phyloP scores from a whole-genome alignment of 37 sponge, comb jelly and placozoan species.

The Oscarella lobularis region DNA sequence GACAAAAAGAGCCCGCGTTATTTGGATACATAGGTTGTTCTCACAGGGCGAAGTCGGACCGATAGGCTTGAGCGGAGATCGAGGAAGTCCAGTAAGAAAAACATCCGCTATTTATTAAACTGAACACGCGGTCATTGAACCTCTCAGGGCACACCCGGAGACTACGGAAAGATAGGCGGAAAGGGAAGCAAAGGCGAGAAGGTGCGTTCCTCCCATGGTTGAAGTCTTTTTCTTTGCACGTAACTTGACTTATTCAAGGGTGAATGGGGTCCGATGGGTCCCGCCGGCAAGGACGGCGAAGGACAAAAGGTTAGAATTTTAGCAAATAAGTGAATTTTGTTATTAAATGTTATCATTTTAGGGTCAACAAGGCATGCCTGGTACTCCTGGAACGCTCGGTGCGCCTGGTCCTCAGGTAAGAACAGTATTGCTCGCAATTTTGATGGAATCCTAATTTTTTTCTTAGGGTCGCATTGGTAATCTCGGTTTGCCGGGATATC shows the following conservation, averaged over 20 bases:
- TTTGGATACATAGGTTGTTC: no score
- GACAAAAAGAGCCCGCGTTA: no score
- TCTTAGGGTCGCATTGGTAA: not conserved
- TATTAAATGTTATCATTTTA: not conserved
- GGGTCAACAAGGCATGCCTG: not conserved
- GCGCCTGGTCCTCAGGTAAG: not conserved
- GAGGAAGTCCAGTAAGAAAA: not conserved
- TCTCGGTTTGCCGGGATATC: not conserved
- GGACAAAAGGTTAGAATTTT: conserved; percentile 2
- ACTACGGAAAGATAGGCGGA: not conserved
- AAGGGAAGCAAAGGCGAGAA: not conserved
- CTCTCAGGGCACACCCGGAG: not conserved
- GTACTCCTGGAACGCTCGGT: not conserved
- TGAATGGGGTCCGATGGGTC: not conserved
- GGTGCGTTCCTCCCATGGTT: not conserved
- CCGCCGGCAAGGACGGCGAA: not conserved
- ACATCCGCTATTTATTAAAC: no score
- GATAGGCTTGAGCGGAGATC: not conserved
- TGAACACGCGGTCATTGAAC: no score
- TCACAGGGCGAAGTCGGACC: no score
- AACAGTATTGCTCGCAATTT: not conserved
- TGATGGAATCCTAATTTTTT: not conserved
- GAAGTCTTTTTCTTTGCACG: not conserved
- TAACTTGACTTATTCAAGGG: not conserved
- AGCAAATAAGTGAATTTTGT: no score